These are phyloP conservation scores for Lysandra coridon DNA, from an alignment of 2,888 invertebrate species.

Conservation along the genomic window DNA sequence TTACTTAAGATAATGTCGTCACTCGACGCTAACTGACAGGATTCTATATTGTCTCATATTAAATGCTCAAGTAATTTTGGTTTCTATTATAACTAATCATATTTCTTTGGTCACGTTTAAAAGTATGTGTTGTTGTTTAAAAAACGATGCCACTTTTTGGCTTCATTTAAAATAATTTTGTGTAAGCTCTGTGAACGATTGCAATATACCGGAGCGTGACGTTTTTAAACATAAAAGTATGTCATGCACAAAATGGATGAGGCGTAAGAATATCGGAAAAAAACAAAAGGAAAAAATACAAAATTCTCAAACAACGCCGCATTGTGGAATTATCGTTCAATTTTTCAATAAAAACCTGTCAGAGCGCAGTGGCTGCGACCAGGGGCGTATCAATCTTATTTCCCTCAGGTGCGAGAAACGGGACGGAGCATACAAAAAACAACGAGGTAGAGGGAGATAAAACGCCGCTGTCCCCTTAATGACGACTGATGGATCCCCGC, in stretches of 20 bases:
- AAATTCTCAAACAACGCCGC: constrained; percentile 62
- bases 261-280: constrained; percentile 37
- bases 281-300: constrained; percentile 40
- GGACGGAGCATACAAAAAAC: constrained; percentile 35
- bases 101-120: not conserved
- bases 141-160: not conserved
- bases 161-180: not conserved
- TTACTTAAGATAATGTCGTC: constrained; percentile 30
- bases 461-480: constrained; percentile 63
- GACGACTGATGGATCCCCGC: constrained; percentile 73
- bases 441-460: constrained; percentile 40
- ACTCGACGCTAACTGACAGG: constrained; percentile 18
- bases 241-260: not conserved
- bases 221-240: not conserved
- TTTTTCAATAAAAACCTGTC: constrained; percentile 77
- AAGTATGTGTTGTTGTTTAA: not conserved
- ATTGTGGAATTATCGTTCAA: constrained; percentile 71
- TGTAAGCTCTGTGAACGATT: not conserved
- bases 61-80: constrained; percentile 15
- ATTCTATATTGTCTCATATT: not conserved
- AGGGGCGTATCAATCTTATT: constrained; percentile 69
- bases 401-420: constrained; percentile 57
- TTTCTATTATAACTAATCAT: constrained; percentile 6
- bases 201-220: not conserved
- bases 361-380: constrained; percentile 55